phyloP scores from a whole-genome alignment of 2,797 vertebrate genomes.

The Apogon hyalosoma region DNA sequence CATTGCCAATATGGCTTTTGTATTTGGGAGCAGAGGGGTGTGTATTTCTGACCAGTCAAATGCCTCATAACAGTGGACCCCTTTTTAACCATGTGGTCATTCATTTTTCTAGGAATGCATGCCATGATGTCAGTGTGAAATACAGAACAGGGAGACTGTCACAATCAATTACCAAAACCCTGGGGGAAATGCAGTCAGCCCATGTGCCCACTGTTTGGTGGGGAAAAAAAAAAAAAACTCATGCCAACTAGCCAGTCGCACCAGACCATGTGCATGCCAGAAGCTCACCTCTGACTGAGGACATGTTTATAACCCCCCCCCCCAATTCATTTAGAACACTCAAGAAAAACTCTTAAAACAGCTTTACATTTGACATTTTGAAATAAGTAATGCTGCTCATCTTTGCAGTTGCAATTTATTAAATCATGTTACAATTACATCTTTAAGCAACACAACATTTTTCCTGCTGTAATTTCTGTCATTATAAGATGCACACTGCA shows the following conservation, averaged over 20 bases:
- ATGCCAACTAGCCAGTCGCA: constrained; percentile 36
- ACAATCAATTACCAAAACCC: constrained; percentile 74
- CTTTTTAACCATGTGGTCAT: constrained; percentile 63
- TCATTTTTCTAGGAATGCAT: constrained; percentile 70
- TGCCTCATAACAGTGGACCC: constrained; percentile 61
- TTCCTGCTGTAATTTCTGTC: neutral
- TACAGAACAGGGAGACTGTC: constrained; percentile 71
- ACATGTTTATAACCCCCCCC: constrained; percentile 11
- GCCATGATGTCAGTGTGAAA: constrained; percentile 74
- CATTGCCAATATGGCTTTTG: constrained; percentile 12
- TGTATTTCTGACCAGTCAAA: constrained; percentile 53
- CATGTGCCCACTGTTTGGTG: constrained; percentile 52
- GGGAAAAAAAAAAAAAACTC: constrained; percentile 22
- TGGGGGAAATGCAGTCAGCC: constrained; percentile 59
- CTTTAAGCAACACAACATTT: neutral
- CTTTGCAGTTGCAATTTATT: neutral
- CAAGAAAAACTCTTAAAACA: neutral
- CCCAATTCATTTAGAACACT: too few relatives aligned
- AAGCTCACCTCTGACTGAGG: constrained; percentile 3
- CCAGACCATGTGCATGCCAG: constrained; percentile 33
- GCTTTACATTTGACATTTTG: neutral
- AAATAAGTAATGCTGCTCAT: constrained; percentile 2
- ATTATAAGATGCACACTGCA: neutral
- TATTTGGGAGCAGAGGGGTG: constrained; percentile 16
- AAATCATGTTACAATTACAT: neutral